Evolutionary conservation across 2,888 invertebrate genomes (phyloP), one percentile per base, ranked within the genome.

Genomic region (Drosophila colorata): DNA sequence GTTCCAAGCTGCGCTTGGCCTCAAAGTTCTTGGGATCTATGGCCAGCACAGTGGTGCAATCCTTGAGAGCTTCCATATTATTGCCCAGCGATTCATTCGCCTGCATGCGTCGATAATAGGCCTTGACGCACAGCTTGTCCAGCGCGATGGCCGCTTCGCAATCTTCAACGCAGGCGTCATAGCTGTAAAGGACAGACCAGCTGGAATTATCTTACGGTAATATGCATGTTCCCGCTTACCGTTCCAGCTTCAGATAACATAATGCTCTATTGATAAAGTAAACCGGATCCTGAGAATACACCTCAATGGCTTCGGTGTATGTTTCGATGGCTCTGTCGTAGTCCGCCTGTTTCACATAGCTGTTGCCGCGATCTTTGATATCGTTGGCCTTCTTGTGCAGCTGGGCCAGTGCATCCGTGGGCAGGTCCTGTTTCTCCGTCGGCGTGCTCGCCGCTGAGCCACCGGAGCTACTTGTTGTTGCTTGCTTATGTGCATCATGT

Each of bases 251-350:
- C 9, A 98, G 93, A 72, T 96, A 94, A 81, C 98, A 98, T 56
- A 98, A 93, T 1, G 97, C 98, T 79, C 98, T 94, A 91, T 98
- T 98, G 0, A 97, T 97, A 87, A 94, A 97, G 90, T 96, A 96
- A 13, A 97, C 94, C 2, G 98, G 95, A 91, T 97, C 95, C 90
- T 95, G 94, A 8, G 95, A 94, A 83, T 96, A 97, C 60, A 95
- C 92, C 65, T 96, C 95, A 38, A 99, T 98, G 0, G 99, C 99
- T 90, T 95, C 94, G 41, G 95, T 95, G 91, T 99, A 99, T 90
- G 96, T 96, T 6, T 94, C 92, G 63, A 98, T 95, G 0, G 99
- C 99, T 75, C 96, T 95, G 23, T 95, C 94, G 94, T 96, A 99
- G 87, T 97, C 95, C 79, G 95, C 94, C 35, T 93, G 91, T 86